phyloP scores from a whole-genome alignment of 2,888 invertebrate genomes.

The Xylota segnis region DNA sequence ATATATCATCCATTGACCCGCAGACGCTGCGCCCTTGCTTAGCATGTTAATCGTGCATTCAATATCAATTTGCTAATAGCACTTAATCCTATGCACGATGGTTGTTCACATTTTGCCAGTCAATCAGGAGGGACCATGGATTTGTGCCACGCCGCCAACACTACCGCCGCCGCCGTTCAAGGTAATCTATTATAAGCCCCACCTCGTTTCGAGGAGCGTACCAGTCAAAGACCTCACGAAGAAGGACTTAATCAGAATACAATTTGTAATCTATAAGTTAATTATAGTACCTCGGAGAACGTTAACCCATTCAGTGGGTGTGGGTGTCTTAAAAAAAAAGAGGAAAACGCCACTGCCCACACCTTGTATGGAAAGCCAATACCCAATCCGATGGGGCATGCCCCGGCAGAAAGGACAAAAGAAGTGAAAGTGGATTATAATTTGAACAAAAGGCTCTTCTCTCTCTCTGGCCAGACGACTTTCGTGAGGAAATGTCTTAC shows the following conservation, averaged over 20 bases:
- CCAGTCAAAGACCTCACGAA: constrained; percentile 60
- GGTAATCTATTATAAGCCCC: constrained; percentile 68
- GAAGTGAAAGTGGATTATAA: constrained; percentile 63
- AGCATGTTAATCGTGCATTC: constrained; percentile 68
- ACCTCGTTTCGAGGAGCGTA: constrained; percentile 27
- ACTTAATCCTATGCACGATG: constrained; percentile 56
- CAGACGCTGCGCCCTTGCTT: constrained; percentile 37
- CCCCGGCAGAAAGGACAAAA: constrained; percentile 37
- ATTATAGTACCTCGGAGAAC: constrained; percentile 42
- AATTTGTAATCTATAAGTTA: constrained; percentile 74
- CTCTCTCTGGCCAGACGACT: background rate
- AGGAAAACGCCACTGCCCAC: background rate
- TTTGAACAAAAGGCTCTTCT: constrained; percentile 68
- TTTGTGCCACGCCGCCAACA: constrained; percentile 13
- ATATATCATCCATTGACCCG: constrained; percentile 51
- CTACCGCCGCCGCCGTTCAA: no score
- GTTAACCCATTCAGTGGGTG: constrained; percentile 42
- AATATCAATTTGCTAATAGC: constrained; percentile 74
- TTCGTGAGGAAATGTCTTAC: constrained; percentile 36
- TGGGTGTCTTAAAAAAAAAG: constrained; percentile 16
- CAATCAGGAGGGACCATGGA: constrained; percentile 58
- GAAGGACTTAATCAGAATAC: constrained; percentile 68
- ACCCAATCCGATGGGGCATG: constrained; percentile 7
- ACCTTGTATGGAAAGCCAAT: constrained; percentile 7
- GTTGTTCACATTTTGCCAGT: constrained; percentile 56